Evolutionary conservation across 2,888 invertebrate genomes (phyloP), one percentile per base, ranked within the genome.

Genomic region (Rapana venosa): DNA sequence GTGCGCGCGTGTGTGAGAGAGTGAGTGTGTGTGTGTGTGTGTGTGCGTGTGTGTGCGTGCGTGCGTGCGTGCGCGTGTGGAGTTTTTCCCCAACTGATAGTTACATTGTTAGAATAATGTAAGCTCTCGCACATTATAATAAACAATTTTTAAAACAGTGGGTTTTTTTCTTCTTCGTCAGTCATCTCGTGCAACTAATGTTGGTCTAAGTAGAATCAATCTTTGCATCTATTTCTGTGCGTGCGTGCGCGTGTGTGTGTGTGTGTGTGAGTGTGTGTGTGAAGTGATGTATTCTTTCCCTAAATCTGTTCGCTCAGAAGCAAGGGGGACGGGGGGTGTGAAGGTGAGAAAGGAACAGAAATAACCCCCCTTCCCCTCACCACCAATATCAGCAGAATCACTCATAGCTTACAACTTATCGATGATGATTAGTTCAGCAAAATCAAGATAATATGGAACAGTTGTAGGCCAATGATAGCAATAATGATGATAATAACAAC

Each of bases 31-130:
- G 79, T 79, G 20, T 79, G 35, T 79, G 79, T 79, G 79, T 79
- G 79, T 79, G 79, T 36, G 79, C 32, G 79, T 79, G 79, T 79
- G 79, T 79, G 35, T 79, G 79, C 35, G 79, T 79, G 79, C 35
- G 79, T 35, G 79, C 35, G 79, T 79, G 79, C 17, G 79, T 79
- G 79, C 35, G 79, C 17, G 79, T 79, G 79, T 32, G 66, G 17
- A 2, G 47, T 47, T 47, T 47, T 47, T 47, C 47, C 8, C 8
- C 47, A 8, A 47, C 8, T 47, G n/a, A n/a, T n/a, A n/a, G n/a
- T n/a, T n/a, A n/a, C n/a, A n/a, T n/a, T n/a, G n/a, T n/a, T n/a
- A n/a, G n/a, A n/a, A n/a, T n/a, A n/a, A n/a, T n/a, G 47, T 47
- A 47, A 47, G 8, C 47, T 47, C 47, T n/a, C n/a, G n/a, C n/a